These are phyloP conservation scores for Drosophila suboccidentalis DNA, from an alignment of 2,888 invertebrate species.

Conservation along the genomic window DNA sequence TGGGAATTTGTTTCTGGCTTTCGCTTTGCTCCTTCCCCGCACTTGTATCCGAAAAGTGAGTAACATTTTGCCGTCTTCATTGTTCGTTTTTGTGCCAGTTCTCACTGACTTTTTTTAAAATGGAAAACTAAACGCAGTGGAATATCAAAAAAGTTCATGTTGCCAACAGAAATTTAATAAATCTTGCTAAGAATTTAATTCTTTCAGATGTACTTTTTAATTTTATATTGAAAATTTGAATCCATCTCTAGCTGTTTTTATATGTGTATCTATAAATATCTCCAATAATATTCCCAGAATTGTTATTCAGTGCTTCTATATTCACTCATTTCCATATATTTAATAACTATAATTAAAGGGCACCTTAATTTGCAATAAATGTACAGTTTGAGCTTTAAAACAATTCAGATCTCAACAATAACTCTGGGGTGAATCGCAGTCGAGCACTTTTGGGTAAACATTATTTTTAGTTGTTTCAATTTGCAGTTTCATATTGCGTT, in stretches of 20 bases:
- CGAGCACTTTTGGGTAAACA: slow-evolving; percentile 1
- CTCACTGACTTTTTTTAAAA: slow-evolving; percentile 41
- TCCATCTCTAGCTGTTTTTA: neutral
- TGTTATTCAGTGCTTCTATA: neutral
- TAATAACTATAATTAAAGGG: neutral
- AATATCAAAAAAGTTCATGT: slow-evolving; percentile 18
- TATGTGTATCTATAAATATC: neutral
- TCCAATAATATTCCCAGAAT: neutral
- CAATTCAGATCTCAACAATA: neutral
- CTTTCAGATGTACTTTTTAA: neutral
- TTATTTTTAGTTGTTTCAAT: slow-evolving; percentile 33
- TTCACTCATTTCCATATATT: neutral
- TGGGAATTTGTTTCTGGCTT: slow-evolving; percentile 46
- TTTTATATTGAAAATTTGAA: neutral
- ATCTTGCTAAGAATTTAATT: slow-evolving; percentile 7
- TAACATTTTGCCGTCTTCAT: slow-evolving; percentile 35
- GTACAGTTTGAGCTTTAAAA: neutral
- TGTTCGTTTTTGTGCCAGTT: slow-evolving; percentile 41
- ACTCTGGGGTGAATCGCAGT: slow-evolving; percentile 9
- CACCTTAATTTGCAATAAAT: too few species aligned
- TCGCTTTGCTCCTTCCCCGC: slow-evolving; percentile 10
- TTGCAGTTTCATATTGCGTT: slow-evolving; percentile 46
- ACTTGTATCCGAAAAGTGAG: slow-evolving; percentile 37
- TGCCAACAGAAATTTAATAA: slow-evolving; percentile 27
- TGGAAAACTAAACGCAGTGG: slow-evolving; percentile 46